These are phyloP conservation scores for Esox lucius DNA, from an alignment of 2,797 vertebrate species.

Conservation along the genomic window DNA sequence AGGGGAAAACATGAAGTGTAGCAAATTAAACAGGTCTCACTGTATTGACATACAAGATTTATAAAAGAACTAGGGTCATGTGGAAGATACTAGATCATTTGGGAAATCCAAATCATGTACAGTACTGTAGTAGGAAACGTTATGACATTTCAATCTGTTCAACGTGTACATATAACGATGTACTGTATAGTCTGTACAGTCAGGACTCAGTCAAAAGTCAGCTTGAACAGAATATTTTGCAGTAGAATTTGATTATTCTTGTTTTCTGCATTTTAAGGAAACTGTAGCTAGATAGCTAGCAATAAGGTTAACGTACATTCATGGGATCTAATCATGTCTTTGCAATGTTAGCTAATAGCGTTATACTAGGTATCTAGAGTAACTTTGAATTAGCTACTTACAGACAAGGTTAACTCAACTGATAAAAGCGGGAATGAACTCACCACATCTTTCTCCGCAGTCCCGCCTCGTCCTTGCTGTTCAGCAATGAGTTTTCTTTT, in stretches of 20 bases:
- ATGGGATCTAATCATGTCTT: neutral
- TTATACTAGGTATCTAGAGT: neutral
- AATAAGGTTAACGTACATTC: neutral
- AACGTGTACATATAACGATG: too few relatives aligned
- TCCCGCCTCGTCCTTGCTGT: neutral
- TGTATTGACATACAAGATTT: too few relatives aligned
- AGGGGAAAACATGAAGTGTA: too few relatives aligned
- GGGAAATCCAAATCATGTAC: too few relatives aligned
- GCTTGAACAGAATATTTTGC: neutral
- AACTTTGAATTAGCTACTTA: neutral
- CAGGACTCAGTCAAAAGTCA: neutral
- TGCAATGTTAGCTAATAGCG: neutral
- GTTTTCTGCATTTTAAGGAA: neutral
- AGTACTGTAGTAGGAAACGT: too few relatives aligned
- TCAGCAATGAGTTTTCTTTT: neutral
- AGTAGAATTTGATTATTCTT: neutral
- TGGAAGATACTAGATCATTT: too few relatives aligned
- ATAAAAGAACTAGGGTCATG: too few relatives aligned
- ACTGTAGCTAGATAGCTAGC: neutral
- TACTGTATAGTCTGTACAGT: too few relatives aligned
- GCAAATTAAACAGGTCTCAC: too few relatives aligned
- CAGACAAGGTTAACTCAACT: neutral
- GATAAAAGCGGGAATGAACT: constrained; percentile 40
- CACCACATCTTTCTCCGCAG: constrained; percentile 63
- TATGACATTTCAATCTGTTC: too few relatives aligned